Conservation (phyloP, 2,797 vertebrate species). For the Pterois miles region DNA sequence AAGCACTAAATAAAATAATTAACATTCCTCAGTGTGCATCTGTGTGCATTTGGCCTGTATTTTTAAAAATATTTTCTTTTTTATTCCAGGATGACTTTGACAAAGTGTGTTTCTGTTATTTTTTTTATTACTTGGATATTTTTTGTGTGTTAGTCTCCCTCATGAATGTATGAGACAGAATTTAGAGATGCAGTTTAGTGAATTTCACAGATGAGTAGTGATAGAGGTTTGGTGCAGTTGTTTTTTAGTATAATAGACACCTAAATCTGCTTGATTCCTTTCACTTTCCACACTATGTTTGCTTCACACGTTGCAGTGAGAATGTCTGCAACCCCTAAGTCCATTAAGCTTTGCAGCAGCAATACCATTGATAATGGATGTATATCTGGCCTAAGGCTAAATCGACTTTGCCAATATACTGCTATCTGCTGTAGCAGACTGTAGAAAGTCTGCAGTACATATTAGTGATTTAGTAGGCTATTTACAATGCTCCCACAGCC, state of each 20-base stretch:
- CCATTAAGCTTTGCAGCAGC: constrained; percentile 60
- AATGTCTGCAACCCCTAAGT: constrained; percentile 56
- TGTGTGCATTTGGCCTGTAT: neutral
- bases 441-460: constrained; percentile 62
- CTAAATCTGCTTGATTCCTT: constrained; percentile 27
- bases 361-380: constrained; percentile 70
- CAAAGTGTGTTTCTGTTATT: neutral
- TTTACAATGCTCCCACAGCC: constrained; percentile 66
- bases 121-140: neutral
- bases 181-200: neutral
- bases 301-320: constrained; percentile 24
- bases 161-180: neutral
- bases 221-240: neutral
- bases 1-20: neutral
- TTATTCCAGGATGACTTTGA: neutral
- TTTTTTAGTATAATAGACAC: constrained; percentile 2
- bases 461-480: constrained; percentile 76
- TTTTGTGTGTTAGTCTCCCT: neutral
- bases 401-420: constrained; percentile 61
- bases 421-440: constrained; percentile 69
- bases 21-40: neutral
- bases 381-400: constrained; percentile 65
- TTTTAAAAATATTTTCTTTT: neutral
- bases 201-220: neutral
- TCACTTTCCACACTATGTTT: constrained; percentile 22